Evolutionary conservation across 2,888 invertebrate species (phyloP), one percentile per base, ranked within the genome.

Genomic region (Aporophyla nigra): DNA sequence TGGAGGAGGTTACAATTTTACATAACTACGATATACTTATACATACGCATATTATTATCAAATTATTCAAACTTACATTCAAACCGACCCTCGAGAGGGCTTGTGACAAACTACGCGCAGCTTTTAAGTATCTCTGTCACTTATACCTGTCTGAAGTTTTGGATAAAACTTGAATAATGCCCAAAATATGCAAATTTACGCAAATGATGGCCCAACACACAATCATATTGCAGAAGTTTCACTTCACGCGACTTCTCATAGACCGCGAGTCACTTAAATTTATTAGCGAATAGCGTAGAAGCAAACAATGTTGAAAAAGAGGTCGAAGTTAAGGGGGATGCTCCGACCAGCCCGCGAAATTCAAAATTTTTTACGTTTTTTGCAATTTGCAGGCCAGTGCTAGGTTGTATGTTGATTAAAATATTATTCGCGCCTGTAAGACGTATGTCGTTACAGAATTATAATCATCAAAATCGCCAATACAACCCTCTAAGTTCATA

Each of bases 151-250:
- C 62, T 63, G 69, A 27, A 76, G 49, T 69, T 80, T 33, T 69
- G 69, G 51, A 75, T 80, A 75, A 72, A 81, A 84, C 85, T 72
- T 76, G 66, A 81, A 65, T 74, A 76, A 69, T 72, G 58, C 71
- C 43, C 40, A 80, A 87, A 78, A 71, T 78, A 87, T 86, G 83
- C 61, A 73, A 86, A 80, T 86, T 69, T 72, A 83, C 56, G 83
- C 72, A 77, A 87, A 86, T 79, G 49, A 72, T 67, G 51, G 7
- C 10, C 68, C 10, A 73, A 53, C 56, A 56, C 19, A 59, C 51
- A 72, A 14, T 59, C 1, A 5, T 21, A 21, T 6, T 0, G 3
- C 27, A 85, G 76, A 85, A 82, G 72, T 40, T 51, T 27, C 2
- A 72, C 12, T 80, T 33, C 4, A 10, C 54, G 16, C 2, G 6